Evolutionary conservation across 2,113 vertebrate genomes (phyloP).

Genomic region (Corythornis cristatus): DNA sequence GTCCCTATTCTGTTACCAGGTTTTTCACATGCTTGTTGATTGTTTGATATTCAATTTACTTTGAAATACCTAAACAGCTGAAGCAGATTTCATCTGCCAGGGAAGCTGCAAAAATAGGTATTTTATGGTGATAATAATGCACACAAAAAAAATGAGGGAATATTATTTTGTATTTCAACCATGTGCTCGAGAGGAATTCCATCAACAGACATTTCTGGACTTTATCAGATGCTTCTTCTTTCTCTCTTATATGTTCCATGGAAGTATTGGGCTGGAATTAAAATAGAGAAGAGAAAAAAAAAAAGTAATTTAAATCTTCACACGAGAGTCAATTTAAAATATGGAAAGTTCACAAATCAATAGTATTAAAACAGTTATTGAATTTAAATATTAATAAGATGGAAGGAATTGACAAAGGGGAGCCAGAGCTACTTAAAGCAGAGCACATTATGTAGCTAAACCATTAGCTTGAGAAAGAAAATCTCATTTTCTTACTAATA

Average conservation of each 20-base stretch:
- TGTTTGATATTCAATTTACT: neutral
- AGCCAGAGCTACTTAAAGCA: slow-evolving; percentile 51
- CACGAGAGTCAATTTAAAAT: slow-evolving; percentile 50
- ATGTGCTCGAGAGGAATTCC: neutral
- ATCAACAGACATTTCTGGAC: neutral
- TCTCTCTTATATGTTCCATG: neutral
- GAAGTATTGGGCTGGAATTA: slow-evolving; percentile 16
- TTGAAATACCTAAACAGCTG: neutral
- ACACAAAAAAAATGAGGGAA: neutral
- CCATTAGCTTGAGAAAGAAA: slow-evolving; percentile 54
- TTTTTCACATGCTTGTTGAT: neutral
- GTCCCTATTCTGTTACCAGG: neutral
- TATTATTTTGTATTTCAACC: neutral
- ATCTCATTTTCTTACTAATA: slow-evolving; percentile 61
- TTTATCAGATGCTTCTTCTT: neutral
- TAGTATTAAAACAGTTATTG: slow-evolving; percentile 67
- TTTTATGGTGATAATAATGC: neutral
- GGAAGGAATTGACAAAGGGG: slow-evolving; percentile 40
- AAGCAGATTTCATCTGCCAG: neutral
- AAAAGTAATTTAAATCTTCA: slow-evolving; percentile 43
- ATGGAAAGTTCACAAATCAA: slow-evolving; percentile 51
- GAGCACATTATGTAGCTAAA: slow-evolving; percentile 20
- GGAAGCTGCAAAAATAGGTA: neutral
- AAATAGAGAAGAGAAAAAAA: slow-evolving; percentile 23
- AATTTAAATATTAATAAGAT: slow-evolving; percentile 74